These are phyloP conservation scores for Gambusia yucatana DNA, from an alignment of 2,797 vertebrate genomes.

Conservation along the genomic window DNA sequence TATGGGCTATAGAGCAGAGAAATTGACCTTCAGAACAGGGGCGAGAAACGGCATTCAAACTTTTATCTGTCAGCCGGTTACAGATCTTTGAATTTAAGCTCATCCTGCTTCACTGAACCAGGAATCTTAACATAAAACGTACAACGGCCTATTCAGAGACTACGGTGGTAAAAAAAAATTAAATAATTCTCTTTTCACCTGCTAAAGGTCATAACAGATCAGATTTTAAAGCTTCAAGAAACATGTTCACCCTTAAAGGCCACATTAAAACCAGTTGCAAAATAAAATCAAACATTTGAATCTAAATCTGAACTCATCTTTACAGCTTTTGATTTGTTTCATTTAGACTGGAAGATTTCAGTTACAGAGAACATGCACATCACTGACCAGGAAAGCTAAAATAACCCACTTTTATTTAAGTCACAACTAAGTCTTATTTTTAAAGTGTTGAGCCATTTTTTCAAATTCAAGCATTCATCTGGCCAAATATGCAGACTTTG, in stretches of 20 bases:
- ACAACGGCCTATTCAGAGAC: neutral
- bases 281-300: neutral
- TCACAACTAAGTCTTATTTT: neutral
- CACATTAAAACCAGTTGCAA: neutral
- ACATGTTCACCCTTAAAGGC: neutral
- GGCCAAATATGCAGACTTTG: neutral
- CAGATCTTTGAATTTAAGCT: neutral
- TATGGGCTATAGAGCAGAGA: neutral
- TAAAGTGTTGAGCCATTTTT: neutral
- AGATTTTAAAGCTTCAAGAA: neutral
- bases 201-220: neutral
- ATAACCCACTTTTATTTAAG: neutral
- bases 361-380: neutral
- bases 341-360: neutral
- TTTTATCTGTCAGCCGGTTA: neutral
- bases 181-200: neutral
- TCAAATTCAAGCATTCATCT: neutral
- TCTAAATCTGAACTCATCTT: neutral
- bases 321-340: neutral
- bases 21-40: neutral
- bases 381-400: neutral
- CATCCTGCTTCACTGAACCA: neutral
- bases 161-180: neutral
- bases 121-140: neutral
- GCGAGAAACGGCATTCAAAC: neutral